These are phyloP conservation scores for Opisthograptis luteolata DNA, from an alignment of 2,888 invertebrate species.

Conservation along the genomic window DNA sequence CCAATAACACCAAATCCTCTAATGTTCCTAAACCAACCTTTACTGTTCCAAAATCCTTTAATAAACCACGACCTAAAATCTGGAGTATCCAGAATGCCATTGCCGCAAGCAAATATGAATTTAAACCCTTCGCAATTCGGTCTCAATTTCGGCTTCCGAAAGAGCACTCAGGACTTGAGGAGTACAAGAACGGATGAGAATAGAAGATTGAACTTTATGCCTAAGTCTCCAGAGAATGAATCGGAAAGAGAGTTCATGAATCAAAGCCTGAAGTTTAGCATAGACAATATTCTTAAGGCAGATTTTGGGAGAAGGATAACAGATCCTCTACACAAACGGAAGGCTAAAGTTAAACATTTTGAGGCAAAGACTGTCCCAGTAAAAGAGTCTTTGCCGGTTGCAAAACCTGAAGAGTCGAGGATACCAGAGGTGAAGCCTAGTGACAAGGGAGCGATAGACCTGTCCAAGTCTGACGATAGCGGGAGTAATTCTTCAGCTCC, in stretches of 20 bases:
- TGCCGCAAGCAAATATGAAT: constrained; percentile 60
- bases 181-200: constrained; percentile 61
- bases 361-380: constrained; percentile 63
- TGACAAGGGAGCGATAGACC: constrained; percentile 75
- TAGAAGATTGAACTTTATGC: constrained; percentile 55
- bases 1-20: constrained; percentile 79
- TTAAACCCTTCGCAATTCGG: constrained; percentile 60
- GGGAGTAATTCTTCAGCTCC: constrained; percentile 72
- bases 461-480: constrained; percentile 76
- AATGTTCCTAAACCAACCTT: constrained; percentile 78
- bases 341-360: constrained; percentile 61
- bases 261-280: constrained; percentile 90
- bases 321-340: constrained; percentile 87
- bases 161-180: constrained; percentile 51
- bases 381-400: constrained; percentile 54
- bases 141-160: constrained; percentile 63
- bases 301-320: constrained; percentile 91
- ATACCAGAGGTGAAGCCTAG: constrained; percentile 70
- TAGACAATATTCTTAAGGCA: constrained; percentile 93
- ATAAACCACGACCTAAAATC: constrained; percentile 72
- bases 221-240: constrained; percentile 71
- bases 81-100: constrained; percentile 53
- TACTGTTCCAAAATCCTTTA: constrained; percentile 72
- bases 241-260: constrained; percentile 75
- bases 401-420: constrained; percentile 66